phyloP scores from a whole-genome alignment of 2,797 vertebrate species.

The Lagodon rhomboides region DNA sequence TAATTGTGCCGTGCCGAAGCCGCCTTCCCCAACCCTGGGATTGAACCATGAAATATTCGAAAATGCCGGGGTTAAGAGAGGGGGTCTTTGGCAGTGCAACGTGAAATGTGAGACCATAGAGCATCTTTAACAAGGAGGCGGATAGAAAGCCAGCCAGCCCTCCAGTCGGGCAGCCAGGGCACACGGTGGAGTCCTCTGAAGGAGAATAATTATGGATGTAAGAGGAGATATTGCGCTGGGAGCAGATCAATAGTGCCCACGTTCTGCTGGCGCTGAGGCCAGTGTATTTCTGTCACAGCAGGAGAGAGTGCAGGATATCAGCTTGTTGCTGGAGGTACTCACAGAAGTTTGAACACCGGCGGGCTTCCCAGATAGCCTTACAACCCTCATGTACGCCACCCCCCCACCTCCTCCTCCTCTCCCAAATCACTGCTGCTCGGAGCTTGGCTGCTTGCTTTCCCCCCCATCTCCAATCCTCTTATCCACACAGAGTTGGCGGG shows the following conservation, averaged over 20 bases:
- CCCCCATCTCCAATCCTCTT: conserved; percentile 72
- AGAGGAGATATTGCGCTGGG: conserved; percentile 80
- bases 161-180: conserved; percentile 62
- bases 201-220: conserved; percentile 82
- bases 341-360: conserved; percentile 72
- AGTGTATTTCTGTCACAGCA: conserved; percentile 77
- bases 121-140: conserved; percentile 79
- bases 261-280: conserved; percentile 73
- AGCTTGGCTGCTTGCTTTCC: conserved; percentile 63
- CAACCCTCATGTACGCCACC: conserved; percentile 55
- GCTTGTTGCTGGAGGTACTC: conserved; percentile 73
- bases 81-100: conserved; percentile 73
- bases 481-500: conserved; percentile 76
- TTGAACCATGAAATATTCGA: conserved; percentile 84
- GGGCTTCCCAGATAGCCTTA: conserved; percentile 70
- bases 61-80: conserved; percentile 80
- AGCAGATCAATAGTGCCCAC: conserved; percentile 80
- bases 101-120: conserved; percentile 77
- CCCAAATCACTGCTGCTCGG: conserved; percentile 68
- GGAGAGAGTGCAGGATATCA: conserved; percentile 75
- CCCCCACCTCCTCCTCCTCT: conserved; percentile 57
- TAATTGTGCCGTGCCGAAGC: conserved; percentile 77
- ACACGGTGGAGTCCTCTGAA: conserved; percentile 69
- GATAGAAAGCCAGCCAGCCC: conserved; percentile 57
- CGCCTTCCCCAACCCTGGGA: conserved; percentile 77